Evolutionary conservation across 2,888 invertebrate genomes (phyloP).

Genomic region (Galerucella pusilla): DNA sequence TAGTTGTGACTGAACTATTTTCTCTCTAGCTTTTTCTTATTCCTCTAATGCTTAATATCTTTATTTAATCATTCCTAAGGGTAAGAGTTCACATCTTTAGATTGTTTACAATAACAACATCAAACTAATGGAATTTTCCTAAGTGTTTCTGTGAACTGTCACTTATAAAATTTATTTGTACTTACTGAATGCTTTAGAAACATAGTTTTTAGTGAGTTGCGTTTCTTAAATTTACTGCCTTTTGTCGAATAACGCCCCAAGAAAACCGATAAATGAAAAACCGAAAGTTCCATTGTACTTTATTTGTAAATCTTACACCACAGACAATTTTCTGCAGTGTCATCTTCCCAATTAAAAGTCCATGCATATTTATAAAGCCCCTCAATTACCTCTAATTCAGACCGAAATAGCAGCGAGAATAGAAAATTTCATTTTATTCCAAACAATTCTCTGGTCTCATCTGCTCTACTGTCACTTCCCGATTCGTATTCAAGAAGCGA

Average conservation of each 20-base stretch:
- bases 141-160: too few relatives aligned
- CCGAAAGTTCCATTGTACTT: constrained; percentile 14
- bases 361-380: constrained; percentile 44
- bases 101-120: too few relatives aligned
- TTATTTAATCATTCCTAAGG: too few relatives aligned
- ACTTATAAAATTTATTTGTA: too few relatives aligned
- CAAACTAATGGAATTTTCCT: too few relatives aligned
- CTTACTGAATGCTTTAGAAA: too few relatives aligned
- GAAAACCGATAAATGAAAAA: background rate
- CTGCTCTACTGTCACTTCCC: constrained; percentile 42
- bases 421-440: constrained; percentile 45
- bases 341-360: constrained; percentile 44
- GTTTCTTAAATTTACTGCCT: background rate
- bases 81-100: too few relatives aligned
- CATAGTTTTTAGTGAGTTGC: too few relatives aligned
- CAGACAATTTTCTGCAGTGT: constrained; percentile 36
- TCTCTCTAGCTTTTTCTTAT: too few relatives aligned
- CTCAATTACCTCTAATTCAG: constrained; percentile 43
- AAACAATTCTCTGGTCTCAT: constrained; percentile 52
- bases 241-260: background rate
- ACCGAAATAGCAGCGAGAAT: constrained; percentile 36
- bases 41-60: too few relatives aligned
- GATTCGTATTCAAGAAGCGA: constrained; percentile 47
- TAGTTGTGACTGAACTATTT: too few relatives aligned
- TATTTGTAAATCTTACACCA: constrained; percentile 24